Conservation (phyloP, 2,113 vertebrate species). For the Murina feae region DNA sequence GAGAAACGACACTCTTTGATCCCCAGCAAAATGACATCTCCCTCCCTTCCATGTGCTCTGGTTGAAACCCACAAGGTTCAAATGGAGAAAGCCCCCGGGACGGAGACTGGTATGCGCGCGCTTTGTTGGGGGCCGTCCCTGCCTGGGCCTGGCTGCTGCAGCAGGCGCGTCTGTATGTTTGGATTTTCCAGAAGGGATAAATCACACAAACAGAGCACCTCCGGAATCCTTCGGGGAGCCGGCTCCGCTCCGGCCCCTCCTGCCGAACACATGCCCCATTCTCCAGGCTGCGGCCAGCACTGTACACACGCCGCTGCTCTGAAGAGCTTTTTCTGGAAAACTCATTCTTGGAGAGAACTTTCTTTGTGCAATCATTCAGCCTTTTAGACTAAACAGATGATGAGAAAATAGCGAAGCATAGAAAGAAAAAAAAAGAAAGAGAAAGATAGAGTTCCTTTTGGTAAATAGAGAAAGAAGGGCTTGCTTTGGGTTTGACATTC, state of each 20-base stretch:
- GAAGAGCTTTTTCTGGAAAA: constrained; percentile 68
- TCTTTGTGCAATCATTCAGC: constrained; percentile 73
- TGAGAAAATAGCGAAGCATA: constrained; percentile 62
- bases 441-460: constrained; percentile 44
- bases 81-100: neutral
- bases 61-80: constrained; percentile 24
- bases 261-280: constrained; percentile 58
- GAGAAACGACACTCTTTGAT: neutral
- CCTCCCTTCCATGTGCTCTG: constrained; percentile 9
- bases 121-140: neutral
- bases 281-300: neutral
- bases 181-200: constrained; percentile 69
- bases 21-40: neutral
- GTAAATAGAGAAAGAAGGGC: constrained; percentile 60
- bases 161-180: constrained; percentile 63
- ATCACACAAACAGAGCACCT: constrained; percentile 68
- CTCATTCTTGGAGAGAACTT: constrained; percentile 76
- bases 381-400: constrained; percentile 81
- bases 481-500: constrained; percentile 48
- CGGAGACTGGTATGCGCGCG: neutral
- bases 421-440: neutral
- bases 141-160: neutral
- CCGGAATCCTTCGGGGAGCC: constrained; percentile 26
- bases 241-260: neutral
- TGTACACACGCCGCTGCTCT: neutral